These are phyloP conservation scores for Ectemnius continuus DNA, from an alignment of 2,888 invertebrate genomes.

Conservation along the genomic window DNA sequence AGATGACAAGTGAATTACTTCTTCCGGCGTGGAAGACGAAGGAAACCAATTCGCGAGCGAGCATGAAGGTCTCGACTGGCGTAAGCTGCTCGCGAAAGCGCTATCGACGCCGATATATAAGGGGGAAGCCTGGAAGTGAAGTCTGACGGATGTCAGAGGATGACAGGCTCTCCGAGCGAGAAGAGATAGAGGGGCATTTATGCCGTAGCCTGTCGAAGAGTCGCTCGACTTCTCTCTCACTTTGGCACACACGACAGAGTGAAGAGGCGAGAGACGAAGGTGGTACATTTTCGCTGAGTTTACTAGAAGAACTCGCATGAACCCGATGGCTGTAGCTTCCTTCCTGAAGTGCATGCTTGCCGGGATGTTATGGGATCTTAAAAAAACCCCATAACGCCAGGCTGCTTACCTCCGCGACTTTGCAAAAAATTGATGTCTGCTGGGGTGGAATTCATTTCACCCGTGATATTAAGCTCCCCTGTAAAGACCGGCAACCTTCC, in stretches of 20 bases:
- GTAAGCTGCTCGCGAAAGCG: neutral
- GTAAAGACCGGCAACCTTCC: too few relatives aligned
- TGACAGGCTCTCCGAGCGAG: conserved; percentile 26
- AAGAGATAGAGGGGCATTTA: conserved; percentile 32
- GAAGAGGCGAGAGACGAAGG: neutral
- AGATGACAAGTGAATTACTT: conserved; percentile 8
- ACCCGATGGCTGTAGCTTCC: conserved; percentile 25
- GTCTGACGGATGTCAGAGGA: conserved; percentile 38
- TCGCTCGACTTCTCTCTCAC: conserved; percentile 1
- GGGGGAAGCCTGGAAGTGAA: conserved; percentile 29
- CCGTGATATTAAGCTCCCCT: too few relatives aligned
- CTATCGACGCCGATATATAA: neutral
- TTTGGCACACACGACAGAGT: neutral
- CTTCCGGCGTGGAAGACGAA: neutral
- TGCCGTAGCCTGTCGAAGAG: conserved; percentile 37
- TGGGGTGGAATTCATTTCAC: too few relatives aligned
- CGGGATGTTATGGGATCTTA: neutral
- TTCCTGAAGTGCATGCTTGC: conserved; percentile 9
- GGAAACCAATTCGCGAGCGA: neutral
- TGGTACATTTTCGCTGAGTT: conserved; percentile 15
- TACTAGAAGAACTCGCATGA: conserved; percentile 21
- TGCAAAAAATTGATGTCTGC: too few relatives aligned
- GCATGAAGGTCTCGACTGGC: neutral
- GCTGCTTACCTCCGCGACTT: neutral
- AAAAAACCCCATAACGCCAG: neutral